phyloP scores from a whole-genome alignment of 1,140 invertebrate genomes.

The Spodoptera frugiperda region DNA sequence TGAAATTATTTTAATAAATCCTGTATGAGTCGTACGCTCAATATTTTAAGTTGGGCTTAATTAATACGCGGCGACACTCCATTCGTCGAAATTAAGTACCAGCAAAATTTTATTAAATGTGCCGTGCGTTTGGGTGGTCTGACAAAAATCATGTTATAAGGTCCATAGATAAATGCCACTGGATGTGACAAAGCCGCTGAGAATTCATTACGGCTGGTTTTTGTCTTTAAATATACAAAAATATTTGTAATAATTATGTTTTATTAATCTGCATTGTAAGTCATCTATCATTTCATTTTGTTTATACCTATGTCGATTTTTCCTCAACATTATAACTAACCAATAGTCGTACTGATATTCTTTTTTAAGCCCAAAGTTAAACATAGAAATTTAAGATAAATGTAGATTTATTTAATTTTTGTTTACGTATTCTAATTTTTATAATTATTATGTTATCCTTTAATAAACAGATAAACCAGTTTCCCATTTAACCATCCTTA shows the following conservation, averaged over 20 bases:
- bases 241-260: no score
- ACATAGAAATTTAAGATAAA: no score
- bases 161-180: constrained; percentile 47
- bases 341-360: no score
- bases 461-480: no score
- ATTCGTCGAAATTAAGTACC: constrained; percentile 63
- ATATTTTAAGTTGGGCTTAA: constrained; percentile 67
- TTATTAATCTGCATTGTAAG: no score
- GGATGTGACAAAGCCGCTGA: constrained; percentile 28
- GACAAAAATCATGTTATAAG: constrained; percentile 73
- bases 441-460: no score
- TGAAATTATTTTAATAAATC: constrained; percentile 36
- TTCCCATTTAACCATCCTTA: no score
- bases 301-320: no score
- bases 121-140: constrained; percentile 70
- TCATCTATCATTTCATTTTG: no score
- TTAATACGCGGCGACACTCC: constrained; percentile 69
- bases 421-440: no score
- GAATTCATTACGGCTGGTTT: neutral
- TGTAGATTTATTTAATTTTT: no score
- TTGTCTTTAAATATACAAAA: neutral
- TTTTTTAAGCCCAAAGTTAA: neutral
- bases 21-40: constrained; percentile 43
- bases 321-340: no score
- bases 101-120: constrained; percentile 75